Base-by-base conservation (phyloP, 2,888 invertebrate species). In the Papilio gigon region DNA sequence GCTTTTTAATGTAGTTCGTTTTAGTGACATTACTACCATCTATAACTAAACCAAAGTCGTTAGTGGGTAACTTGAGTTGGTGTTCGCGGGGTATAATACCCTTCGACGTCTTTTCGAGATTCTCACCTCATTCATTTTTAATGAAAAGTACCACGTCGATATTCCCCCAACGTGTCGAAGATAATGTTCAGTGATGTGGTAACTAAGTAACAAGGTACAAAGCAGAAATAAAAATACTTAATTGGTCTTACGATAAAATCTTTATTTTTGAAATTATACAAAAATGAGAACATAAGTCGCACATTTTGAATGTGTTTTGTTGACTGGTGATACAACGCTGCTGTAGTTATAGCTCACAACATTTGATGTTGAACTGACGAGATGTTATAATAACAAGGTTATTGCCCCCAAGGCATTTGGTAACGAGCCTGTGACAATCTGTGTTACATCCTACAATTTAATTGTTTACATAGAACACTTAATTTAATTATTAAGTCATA, bases 241-340 rank as follows among this genome's bases (percentile, higher is more conserved):
- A 12, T 6, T 60, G 4, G 33, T 67, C 44, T 35, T 73, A 65
- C 65, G 44, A 59, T 72, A 72, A 70, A 67, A 67, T 67, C 40
- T 75, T 74, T 74, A 73, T 73, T 72, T 42, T 67, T 67, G 68
- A 70, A 67, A 71, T 63, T 70, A 72, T 53, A 30, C 14, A 66
- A 68, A 70, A 63, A 71, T 71, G 68, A 76, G 71, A 73, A 76
- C 74, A 71, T 64, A 69, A 71, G 64, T 68, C n/a, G 33, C 68
- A 65, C 69, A 69, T 69, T 69, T 65, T 44, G 9, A 69, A 69
- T 69, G 69, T 60, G 61, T 37, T 60, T 33, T 40, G 37, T 60
- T 42, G 40, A 69, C 69, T 65, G 65, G 65, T 33, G 22, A 69
- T 63, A 63, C 14, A n/a, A 65, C 60, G 60, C 12, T 27, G 53